phyloP scores from a whole-genome alignment of 2,888 invertebrate species.

The Fragum fragum region DNA sequence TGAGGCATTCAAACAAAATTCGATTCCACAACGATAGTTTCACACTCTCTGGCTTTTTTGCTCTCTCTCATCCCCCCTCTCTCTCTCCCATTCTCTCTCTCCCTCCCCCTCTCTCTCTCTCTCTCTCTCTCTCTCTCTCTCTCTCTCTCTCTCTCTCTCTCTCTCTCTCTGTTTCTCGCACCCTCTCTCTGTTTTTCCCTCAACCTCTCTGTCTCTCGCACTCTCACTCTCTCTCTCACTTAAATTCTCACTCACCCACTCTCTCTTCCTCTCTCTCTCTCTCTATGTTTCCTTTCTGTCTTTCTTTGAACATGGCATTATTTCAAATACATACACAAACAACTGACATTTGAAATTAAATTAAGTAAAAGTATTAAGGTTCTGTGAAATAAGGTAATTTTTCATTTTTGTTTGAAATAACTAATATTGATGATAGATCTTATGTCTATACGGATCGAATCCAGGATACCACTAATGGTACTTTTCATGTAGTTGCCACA shows the following conservation, averaged over 20 bases:
- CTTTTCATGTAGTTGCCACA: too few relatives aligned
- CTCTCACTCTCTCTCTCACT: too few relatives aligned
- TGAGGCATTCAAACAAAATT: background rate
- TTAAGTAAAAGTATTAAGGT: too few relatives aligned
- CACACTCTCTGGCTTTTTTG: background rate
- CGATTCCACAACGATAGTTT: background rate
- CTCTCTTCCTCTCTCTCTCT: slow-evolving; percentile 7
- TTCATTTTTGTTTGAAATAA: too few relatives aligned
- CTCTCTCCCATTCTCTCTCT: background rate
- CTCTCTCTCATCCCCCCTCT: slow-evolving; percentile 1
- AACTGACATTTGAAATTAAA: too few relatives aligned
- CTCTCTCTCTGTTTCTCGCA: background rate
- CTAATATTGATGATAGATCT: too few relatives aligned
- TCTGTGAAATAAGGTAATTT: too few relatives aligned
- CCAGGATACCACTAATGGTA: too few relatives aligned
- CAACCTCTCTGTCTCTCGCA: background rate
- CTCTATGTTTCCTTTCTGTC: too few relatives aligned
- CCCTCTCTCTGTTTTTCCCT: slow-evolving; percentile 7
- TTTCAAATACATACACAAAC: too few relatives aligned
- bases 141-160: slow-evolving; percentile 18
- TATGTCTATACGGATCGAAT: too few relatives aligned
- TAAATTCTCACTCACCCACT: background rate
- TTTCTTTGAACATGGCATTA: background rate
- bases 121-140: slow-evolving; percentile 24
- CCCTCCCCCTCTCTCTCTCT: background rate